Conservation (phyloP, 2,113 vertebrate genomes). For the Thalassoma bifasciatum region DNA sequence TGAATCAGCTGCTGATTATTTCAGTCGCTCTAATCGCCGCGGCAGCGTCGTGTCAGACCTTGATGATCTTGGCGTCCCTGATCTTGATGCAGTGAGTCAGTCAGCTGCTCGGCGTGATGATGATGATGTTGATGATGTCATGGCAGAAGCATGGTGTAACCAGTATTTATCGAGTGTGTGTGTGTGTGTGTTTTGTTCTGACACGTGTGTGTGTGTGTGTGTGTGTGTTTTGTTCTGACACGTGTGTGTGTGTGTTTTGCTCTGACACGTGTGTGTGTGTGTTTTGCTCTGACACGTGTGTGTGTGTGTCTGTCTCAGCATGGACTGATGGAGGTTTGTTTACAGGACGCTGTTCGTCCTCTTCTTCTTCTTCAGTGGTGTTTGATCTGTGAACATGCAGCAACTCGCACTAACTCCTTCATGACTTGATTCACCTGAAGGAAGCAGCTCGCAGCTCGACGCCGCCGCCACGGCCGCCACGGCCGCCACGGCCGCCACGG, state of each 20-base stretch:
- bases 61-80: conserved; percentile 88
- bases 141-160: too few species aligned
- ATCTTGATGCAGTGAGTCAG: conserved; percentile 90
- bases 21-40: conserved; percentile 91
- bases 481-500: too few species aligned
- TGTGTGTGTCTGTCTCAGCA: conserved; percentile 31
- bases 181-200: conserved; percentile 11
- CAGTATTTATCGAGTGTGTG: too few species aligned
- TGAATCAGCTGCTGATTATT: conserved; percentile 95
- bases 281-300: too few species aligned
- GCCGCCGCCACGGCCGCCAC: too few species aligned
- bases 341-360: too few species aligned
- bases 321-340: conserved; percentile 3
- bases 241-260: too few species aligned
- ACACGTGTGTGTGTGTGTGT: too few species aligned
- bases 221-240: too few species aligned
- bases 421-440: too few species aligned
- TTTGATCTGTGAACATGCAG: conserved; percentile 62
- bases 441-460: conserved; percentile 38
- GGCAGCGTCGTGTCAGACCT: conserved; percentile 93
- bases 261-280: too few species aligned
- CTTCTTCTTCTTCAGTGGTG: neutral
- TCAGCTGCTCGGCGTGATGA: neutral
- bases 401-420: conserved; percentile 44
- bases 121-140: too few species aligned